Conservation (phyloP, 2,113 vertebrate species). For the Lipotes vexillifer region DNA sequence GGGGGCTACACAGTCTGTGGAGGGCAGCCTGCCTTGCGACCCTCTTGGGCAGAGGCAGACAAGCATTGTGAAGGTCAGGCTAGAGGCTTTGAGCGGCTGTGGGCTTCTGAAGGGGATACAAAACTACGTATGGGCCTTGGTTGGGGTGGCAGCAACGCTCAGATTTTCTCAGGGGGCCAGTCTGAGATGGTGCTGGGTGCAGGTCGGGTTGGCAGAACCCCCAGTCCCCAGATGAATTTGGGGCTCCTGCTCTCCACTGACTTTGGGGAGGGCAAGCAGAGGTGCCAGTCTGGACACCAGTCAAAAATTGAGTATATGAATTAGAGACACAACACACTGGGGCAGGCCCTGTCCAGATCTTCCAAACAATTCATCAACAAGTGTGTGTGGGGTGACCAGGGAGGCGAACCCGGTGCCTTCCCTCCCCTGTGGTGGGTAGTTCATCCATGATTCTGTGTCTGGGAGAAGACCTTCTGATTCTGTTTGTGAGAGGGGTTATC, state of each 20-base stretch:
- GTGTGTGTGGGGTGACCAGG: slow-evolving; percentile 9
- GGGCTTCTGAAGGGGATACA: neutral
- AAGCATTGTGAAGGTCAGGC: slow-evolving; percentile 17
- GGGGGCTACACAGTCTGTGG: neutral
- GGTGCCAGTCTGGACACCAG: neutral
- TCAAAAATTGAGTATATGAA: neutral
- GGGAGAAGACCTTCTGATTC: neutral
- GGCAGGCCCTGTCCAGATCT: neutral
- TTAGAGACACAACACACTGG: neutral
- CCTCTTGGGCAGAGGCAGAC: neutral
- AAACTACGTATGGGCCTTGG: neutral
- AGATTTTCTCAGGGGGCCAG: neutral
- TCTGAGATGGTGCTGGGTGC: neutral
- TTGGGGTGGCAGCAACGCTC: neutral
- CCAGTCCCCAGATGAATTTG: neutral
- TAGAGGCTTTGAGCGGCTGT: neutral
- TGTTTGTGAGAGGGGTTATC: neutral
- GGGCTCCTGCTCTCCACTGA: slow-evolving; percentile 12
- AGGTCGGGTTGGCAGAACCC: neutral
- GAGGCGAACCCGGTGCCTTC: accelerated
- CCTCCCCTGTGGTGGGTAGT: accelerated
- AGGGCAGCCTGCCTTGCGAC: neutral
- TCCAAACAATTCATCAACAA: slow-evolving; percentile 55
- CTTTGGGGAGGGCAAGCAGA: slow-evolving; percentile 54
- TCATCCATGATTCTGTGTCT: neutral